Base-by-base conservation (phyloP, 2,113 vertebrate species). In the Scalopus aquaticus region DNA sequence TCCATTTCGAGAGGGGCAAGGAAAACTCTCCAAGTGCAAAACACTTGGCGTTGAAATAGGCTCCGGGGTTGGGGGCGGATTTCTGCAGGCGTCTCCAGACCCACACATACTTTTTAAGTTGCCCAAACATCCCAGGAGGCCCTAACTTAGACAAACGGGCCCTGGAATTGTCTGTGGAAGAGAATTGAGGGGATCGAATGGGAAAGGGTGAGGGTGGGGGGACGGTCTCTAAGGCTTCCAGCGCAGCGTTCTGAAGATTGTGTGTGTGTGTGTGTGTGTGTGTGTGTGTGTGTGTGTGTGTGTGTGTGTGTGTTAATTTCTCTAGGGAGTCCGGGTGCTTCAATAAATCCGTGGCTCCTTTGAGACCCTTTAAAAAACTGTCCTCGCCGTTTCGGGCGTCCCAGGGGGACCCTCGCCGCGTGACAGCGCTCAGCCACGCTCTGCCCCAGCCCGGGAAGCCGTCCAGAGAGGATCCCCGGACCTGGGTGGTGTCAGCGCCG, bases 381-480 rank as follows among this genome's bases (percentile, higher is more conserved):
- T 73, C 3, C 16, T 80, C 37, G 37, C 62, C 67, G 64, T 49
- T 51, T 16, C 9, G 74, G 79, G 64, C 42, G 44, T 37, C 65
- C 72, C 24, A 12, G 9, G 1, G 32, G 62, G 78, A 39, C 4
- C 44, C 51, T n/a, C 72, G 0, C 1, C 0, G 35, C 8, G 9
- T 51, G 10, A 5, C 39, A 7, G 32, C 0, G 24, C 24, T 76
- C n/a, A 30, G 65, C 60, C 32, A 12, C 90, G 28, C 70, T 26
- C 56, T 39, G 13, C 65, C 65, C 39, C 64, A 19, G 7, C n/a
- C 30, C 9, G 56, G 92, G 67, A 56, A 80, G 51, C 85, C 13
- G 15, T 51, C 39, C 46, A 44, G 56, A 64, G 17, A 37, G 16
- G 20, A 44, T 3, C 2, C 46, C 56, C 0, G 12, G 77, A 15